These are phyloP conservation scores for Pygoscelis adeliae DNA, from an alignment of 2,113 vertebrate genomes.

Conservation along the genomic window DNA sequence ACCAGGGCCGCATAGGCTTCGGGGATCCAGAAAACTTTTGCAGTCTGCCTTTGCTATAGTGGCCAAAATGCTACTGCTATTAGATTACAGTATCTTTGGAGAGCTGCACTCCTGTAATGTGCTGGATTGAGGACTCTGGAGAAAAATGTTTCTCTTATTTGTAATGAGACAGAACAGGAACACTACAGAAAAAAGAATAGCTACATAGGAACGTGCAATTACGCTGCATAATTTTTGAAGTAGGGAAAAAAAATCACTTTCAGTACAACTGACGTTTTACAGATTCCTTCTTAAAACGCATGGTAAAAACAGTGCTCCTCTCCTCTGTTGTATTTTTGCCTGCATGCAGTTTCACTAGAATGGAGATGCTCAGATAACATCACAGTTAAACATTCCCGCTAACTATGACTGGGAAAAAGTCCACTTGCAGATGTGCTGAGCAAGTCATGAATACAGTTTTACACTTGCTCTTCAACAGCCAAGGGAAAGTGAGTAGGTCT, in stretches of 20 bases:
- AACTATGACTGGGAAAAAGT: neutral
- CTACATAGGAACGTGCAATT: rapidly evolving
- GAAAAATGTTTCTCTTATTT: neutral
- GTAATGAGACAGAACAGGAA: neutral
- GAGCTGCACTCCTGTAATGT: neutral
- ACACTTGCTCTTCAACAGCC: neutral
- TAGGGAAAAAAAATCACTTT: neutral
- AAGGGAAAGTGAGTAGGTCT: neutral
- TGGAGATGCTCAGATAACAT: neutral
- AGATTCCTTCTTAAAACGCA: neutral
- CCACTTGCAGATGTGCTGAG: neutral
- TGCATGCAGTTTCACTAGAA: neutral
- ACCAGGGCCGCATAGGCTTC: neutral
- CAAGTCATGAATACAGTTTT: no score
- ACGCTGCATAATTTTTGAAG: neutral
- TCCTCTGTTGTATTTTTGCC: neutral
- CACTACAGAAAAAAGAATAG: neutral
- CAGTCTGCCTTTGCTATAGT: neutral
- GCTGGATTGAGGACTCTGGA: neutral
- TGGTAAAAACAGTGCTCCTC: neutral
- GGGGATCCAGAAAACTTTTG: neutral
- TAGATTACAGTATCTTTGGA: neutral
- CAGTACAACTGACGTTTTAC: neutral
- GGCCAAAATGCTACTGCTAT: conserved; percentile 51
- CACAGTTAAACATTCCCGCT: neutral